These are phyloP conservation scores for Hozukius guyotensis DNA, from an alignment of 2,797 vertebrate genomes.

Conservation along the genomic window DNA sequence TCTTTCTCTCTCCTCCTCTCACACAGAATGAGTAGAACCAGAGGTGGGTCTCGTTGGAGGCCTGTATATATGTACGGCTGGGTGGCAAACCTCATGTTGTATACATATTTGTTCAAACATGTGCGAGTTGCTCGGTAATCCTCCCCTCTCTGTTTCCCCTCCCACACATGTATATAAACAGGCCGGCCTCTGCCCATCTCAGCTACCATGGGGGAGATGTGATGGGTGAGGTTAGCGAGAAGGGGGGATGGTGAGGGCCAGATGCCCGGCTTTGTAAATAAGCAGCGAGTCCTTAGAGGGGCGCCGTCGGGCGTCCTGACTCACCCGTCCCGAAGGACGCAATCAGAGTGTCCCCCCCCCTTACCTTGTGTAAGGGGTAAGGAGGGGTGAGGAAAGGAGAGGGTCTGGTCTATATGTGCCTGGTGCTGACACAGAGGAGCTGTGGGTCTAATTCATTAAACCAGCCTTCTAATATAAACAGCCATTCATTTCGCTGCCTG, in stretches of 20 bases:
- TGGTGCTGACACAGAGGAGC: conserved; percentile 91
- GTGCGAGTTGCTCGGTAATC: conserved; percentile 94
- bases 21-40: conserved; percentile 53
- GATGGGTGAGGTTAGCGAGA: conserved; percentile 43
- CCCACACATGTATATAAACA: conserved; percentile 71
- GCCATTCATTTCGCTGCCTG: conserved; percentile 97
- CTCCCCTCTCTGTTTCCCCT: conserved; percentile 41
- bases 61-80: conserved; percentile 67
- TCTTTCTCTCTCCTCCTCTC: conserved; percentile 11
- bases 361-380: conserved; percentile 36
- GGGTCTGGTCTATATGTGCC: conserved; percentile 93
- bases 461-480: conserved; percentile 99
- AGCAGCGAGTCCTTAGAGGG: conserved; percentile 90
- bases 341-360: conserved; percentile 85
- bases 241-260: conserved; percentile 78
- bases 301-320: conserved; percentile 88
- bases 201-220: conserved; percentile 38
- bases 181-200: conserved; percentile 48
- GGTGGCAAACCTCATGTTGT: conserved; percentile 81
- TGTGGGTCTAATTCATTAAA: conserved; percentile 99
- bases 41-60: conserved; percentile 53
- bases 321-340: conserved; percentile 87
- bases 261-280: conserved; percentile 93
- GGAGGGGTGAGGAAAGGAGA: conserved; percentile 45
- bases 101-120: conserved; percentile 92